phyloP scores from a whole-genome alignment of 2,113 vertebrate genomes.

The Machaerirhynchus nigripectus region DNA sequence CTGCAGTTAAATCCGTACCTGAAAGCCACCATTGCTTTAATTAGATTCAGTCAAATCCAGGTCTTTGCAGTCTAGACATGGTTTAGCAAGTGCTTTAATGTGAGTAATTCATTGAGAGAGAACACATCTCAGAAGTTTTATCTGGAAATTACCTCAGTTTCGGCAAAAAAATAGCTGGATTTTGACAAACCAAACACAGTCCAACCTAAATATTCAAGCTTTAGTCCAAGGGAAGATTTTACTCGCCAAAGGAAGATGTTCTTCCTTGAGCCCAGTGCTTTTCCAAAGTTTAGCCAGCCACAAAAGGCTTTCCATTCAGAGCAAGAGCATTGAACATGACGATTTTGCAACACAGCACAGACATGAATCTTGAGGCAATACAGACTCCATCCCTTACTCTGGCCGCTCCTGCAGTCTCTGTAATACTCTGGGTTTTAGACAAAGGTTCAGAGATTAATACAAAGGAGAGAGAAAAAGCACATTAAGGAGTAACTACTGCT shows the following conservation, averaged over 20 bases:
- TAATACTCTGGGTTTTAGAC: background rate
- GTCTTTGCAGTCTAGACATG: constrained; percentile 54
- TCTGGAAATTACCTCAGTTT: background rate
- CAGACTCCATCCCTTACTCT: background rate
- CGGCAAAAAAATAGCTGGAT: background rate
- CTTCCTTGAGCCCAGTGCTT: background rate
- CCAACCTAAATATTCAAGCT: background rate
- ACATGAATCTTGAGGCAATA: background rate
- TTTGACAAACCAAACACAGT: background rate
- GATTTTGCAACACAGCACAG: background rate
- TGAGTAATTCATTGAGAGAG: background rate
- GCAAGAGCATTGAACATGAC: background rate
- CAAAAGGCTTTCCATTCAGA: background rate
- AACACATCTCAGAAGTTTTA: background rate
- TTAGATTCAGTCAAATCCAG: constrained; percentile 37
- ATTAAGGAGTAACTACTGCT: background rate
- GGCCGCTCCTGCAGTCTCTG: background rate
- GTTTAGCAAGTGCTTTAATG: constrained; percentile 45
- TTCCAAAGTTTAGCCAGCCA: background rate
- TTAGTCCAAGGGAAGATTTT: background rate
- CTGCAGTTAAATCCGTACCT: background rate
- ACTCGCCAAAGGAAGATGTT: background rate
- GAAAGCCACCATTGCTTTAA: constrained; percentile 15
- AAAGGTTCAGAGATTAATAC: background rate
- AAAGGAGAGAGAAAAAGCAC: background rate